Conservation (phyloP, 2,113 vertebrate genomes). For the Leucoraja erinaceus region DNA sequence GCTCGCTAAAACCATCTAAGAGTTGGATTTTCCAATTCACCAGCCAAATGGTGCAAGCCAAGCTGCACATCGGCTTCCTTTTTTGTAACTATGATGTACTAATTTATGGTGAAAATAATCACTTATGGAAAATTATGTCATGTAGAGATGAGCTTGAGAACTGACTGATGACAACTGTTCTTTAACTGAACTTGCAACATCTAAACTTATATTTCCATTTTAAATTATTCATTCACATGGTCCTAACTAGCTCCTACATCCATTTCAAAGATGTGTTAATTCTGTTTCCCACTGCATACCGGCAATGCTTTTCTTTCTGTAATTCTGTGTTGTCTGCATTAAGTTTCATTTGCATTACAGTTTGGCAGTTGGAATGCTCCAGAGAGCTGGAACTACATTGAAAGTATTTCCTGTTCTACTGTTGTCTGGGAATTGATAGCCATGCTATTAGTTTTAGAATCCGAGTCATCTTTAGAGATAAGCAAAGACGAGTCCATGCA, state of each 20-base stretch:
- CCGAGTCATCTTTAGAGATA: neutral
- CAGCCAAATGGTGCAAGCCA: neutral
- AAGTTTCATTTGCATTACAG: neutral
- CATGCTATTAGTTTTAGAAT: neutral
- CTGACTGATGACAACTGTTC: neutral
- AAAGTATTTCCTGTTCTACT: neutral
- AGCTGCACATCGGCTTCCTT: neutral
- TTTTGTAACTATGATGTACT: neutral
- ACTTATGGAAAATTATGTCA: neutral
- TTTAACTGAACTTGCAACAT: neutral
- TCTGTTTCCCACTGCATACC: neutral
- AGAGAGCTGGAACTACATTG: neutral
- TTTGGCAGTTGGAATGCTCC: neutral
- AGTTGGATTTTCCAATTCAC: neutral
- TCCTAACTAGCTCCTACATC: neutral
- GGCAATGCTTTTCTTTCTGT: neutral
- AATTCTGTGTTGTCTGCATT: neutral
- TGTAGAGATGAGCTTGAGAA: neutral
- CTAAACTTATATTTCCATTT: neutral
- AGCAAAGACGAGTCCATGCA: neutral
- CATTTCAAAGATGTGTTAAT: neutral
- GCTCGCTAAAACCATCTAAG: neutral
- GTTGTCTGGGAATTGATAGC: neutral
- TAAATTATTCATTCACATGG: neutral
- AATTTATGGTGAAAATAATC: neutral